Conservation (phyloP, 2,888 invertebrate species). For the Tromatobia lineatoria region DNA sequence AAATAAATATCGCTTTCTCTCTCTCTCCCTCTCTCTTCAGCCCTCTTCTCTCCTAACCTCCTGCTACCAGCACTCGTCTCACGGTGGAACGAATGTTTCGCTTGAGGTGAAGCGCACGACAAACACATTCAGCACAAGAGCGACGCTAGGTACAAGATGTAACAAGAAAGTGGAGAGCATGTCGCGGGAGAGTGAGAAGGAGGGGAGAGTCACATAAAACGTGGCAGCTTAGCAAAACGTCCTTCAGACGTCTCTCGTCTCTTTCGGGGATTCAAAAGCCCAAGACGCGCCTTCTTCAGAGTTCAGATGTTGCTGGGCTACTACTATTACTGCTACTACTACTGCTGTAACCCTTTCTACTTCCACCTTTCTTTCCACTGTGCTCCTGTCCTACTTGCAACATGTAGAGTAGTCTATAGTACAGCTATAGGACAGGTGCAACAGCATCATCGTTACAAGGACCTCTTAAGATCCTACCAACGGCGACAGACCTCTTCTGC, state of each 20-base stretch:
- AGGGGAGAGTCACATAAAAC: constrained; percentile 61
- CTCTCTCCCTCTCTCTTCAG: not conserved
- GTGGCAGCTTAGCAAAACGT: constrained; percentile 71
- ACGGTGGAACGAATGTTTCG: constrained; percentile 69
- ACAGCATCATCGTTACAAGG: constrained; percentile 29
- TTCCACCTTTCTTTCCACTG: constrained; percentile 5
- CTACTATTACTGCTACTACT: not conserved
- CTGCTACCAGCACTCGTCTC: constrained; percentile 40
- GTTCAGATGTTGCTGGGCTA: constrained; percentile 32
- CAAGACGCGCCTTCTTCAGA: constrained; percentile 59
- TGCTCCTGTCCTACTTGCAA: constrained; percentile 22
- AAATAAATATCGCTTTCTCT: no score
- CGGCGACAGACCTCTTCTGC: constrained; percentile 14
- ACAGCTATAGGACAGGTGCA: constrained; percentile 15
- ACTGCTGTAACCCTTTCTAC: not conserved
- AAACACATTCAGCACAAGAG: constrained; percentile 71
- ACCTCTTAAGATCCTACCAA: constrained; percentile 43
- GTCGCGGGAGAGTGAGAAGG: constrained; percentile 50
- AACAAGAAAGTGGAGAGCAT: constrained; percentile 46
- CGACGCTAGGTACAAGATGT: constrained; percentile 23
- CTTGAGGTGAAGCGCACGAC: constrained; percentile 74
- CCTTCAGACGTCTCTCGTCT: constrained; percentile 69
- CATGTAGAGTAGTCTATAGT: not conserved
- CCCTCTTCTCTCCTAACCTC: not conserved
- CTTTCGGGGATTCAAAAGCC: constrained; percentile 68